Percentiles rank a stretch among this genome's conserved stretches.
Evolutionary conservation across 2,888 invertebrate genomes (phyloP).

Genomic region (Scelioninae gen. 2): DNA sequence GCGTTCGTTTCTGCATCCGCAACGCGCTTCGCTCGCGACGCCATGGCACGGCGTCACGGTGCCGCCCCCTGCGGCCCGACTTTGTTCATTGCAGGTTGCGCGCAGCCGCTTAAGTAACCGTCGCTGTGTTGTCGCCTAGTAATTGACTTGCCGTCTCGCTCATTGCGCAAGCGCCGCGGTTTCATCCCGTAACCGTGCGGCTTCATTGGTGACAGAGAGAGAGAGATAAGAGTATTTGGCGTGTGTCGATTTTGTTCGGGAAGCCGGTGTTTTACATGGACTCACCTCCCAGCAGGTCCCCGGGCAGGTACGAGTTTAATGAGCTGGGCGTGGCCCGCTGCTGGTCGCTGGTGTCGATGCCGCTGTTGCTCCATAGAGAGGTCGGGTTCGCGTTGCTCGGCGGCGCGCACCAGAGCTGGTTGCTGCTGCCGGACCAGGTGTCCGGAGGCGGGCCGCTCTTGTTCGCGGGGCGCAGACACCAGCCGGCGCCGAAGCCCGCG

Average conservation of each 20-base stretch:
- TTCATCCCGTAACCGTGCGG: slow-evolving; percentile 9
- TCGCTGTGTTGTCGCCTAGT: slow-evolving; percentile 37
- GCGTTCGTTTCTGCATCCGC: neutral
- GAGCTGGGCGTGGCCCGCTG: slow-evolving; percentile 90
- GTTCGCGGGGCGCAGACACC: slow-evolving; percentile 70
- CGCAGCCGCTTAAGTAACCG: slow-evolving; percentile 42
- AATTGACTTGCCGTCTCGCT: slow-evolving; percentile 45
- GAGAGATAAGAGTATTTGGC: slow-evolving; percentile 58
- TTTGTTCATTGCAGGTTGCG: slow-evolving; percentile 29
- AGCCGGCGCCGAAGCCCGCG: slow-evolving; percentile 70
- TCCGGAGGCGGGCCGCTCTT: slow-evolving; percentile 73
- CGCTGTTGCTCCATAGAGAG: slow-evolving; percentile 76
- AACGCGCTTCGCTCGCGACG: slow-evolving; percentile 20
- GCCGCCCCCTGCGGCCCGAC: too few relatives aligned
- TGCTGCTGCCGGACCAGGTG: slow-evolving; percentile 78
- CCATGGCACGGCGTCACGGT: too few relatives aligned
- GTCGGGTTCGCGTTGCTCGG: slow-evolving; percentile 69
- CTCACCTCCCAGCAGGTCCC: slow-evolving; percentile 91
- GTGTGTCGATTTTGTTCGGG: slow-evolving; percentile 52
- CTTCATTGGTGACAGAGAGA: slow-evolving; percentile 17
- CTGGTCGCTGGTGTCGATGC: slow-evolving; percentile 81
- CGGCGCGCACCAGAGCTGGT: slow-evolving; percentile 81
- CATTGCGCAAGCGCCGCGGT: slow-evolving; percentile 16
- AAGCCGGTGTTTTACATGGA: slow-evolving; percentile 80
- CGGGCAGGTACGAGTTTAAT: slow-evolving; percentile 91